Evolutionary conservation across 2,113 vertebrate genomes (phyloP).

Genomic region (Boulengeromyrus knoepffleri): DNA sequence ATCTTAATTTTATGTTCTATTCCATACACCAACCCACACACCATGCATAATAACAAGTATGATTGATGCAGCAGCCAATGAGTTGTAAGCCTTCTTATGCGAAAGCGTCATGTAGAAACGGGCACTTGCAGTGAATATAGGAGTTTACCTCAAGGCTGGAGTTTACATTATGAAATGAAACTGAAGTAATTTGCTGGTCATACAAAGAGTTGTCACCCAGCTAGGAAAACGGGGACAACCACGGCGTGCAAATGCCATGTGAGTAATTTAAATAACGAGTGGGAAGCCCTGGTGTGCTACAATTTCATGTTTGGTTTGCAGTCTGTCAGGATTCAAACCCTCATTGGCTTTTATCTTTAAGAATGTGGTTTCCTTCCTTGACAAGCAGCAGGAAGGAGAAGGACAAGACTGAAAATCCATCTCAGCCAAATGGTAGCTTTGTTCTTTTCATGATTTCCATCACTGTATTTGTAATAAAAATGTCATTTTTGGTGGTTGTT

Average conservation of each 20-base stretch:
- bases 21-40: background rate
- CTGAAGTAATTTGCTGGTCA: background rate
- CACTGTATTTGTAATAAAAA: background rate
- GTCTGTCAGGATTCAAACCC: background rate
- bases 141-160: background rate
- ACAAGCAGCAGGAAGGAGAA: background rate
- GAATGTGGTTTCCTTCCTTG: background rate
- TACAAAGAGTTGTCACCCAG: background rate
- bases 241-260: background rate
- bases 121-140: background rate
- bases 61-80: background rate
- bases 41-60: background rate
- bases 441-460: background rate
- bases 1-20: background rate
- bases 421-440: background rate
- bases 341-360: background rate
- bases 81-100: background rate
- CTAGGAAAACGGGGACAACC: background rate
- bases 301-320: background rate
- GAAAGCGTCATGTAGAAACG: background rate
- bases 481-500: background rate
- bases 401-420: background rate
- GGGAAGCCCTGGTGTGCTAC: background rate
- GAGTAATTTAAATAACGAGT: background rate
- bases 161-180: background rate